These are phyloP conservation scores for Cinclus mexicanus DNA, from an alignment of 2,113 vertebrate species.

Conservation along the genomic window DNA sequence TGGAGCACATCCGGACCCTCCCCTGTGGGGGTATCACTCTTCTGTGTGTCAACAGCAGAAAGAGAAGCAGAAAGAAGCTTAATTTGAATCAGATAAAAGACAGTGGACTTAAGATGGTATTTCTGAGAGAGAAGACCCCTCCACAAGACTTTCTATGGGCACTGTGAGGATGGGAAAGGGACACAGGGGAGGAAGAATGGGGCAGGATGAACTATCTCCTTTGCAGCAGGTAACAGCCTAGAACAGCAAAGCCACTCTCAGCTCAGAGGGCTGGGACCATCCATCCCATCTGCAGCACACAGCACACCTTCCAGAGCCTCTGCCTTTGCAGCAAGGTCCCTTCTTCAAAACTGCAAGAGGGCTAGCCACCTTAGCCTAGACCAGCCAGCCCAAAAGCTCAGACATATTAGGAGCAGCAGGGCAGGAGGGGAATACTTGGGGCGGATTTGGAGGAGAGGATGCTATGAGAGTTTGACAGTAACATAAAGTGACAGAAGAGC, in stretches of 20 bases:
- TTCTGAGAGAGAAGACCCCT: not conserved
- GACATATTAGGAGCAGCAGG: not conserved
- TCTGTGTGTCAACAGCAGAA: not conserved
- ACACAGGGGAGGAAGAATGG: not conserved
- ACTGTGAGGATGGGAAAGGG: not conserved
- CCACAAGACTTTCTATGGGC: not conserved
- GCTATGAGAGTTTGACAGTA: not conserved
- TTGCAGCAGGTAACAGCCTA: not conserved
- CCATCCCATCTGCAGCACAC: fast-evolving
- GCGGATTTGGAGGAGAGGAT: not conserved
- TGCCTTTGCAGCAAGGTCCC: not conserved
- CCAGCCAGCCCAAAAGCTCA: not conserved
- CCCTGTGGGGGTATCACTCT: not conserved
- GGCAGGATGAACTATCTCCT: not conserved
- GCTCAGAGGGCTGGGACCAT: not conserved
- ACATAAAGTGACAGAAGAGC: not conserved
- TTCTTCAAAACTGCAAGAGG: not conserved
- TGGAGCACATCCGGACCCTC: not conserved
- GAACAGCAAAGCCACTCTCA: not conserved
- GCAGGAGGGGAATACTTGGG: fast-evolving
- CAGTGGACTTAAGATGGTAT: not conserved
- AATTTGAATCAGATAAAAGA: not conserved
- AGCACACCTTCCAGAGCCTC: not conserved
- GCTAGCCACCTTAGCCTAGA: not conserved
- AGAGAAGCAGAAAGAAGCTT: conserved; percentile 8